Evolutionary conservation across 2,797 vertebrate species (phyloP).

Genomic region (Australoheros facetus): DNA sequence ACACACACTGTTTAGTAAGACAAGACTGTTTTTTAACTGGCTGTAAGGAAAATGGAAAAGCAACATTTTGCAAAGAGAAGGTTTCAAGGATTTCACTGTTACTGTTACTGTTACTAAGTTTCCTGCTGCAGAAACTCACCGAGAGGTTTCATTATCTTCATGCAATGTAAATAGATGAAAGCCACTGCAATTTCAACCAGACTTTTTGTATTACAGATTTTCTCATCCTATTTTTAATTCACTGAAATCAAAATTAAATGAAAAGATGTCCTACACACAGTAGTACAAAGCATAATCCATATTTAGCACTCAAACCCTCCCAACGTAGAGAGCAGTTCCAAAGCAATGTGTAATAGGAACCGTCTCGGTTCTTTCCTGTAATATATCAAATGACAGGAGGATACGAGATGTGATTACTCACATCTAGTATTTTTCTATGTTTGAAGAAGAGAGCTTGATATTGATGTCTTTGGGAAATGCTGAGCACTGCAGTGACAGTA

Average conservation of each 20-base stretch:
- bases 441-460: conserved; percentile 25
- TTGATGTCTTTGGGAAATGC: conserved; percentile 59
- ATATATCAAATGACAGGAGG: conserved; percentile 58
- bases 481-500: conserved; percentile 52
- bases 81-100: not conserved
- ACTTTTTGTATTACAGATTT: not conserved
- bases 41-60: not conserved
- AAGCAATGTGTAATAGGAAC: conserved; percentile 43
- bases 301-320: conserved; percentile 31
- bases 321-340: conserved; percentile 7
- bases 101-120: no score
- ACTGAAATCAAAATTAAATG: not conserved
- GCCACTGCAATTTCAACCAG: not conserved
- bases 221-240: not conserved
- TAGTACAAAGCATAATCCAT: conserved; percentile 20
- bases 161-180: not conserved
- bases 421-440: conserved; percentile 48
- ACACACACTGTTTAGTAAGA: no score
- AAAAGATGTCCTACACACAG: not conserved
- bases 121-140: no score
- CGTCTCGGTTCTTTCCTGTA: conserved; percentile 44
- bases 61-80: no score
- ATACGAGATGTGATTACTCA: conserved; percentile 53
- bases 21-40: not conserved
- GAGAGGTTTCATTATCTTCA: no score